Evolutionary conservation across 2,797 vertebrate genomes (phyloP), one percentile per base, ranked within the genome.

Genomic region (Micromesistius poutassou): DNA sequence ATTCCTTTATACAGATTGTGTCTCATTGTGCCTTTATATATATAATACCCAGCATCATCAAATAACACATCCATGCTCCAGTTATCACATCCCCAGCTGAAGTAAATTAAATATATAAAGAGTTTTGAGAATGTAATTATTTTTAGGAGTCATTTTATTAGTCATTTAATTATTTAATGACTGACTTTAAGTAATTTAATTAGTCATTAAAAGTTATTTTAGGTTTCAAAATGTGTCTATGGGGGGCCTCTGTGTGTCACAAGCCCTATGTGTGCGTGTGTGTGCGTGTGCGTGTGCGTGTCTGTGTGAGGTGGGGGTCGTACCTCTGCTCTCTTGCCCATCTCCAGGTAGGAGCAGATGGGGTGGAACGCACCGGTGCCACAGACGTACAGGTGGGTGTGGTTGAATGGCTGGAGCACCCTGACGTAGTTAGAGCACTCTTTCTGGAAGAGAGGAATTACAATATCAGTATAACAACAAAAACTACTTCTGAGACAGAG

Each of bases 361-460:
- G 98, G 98, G 91, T 99, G 97, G 87, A 98, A 99, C 82, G 98
- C 98, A 81, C 98, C 98, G 0, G 98, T 99, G 89, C 98, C 98
- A 30, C 98, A 99, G 86, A 96, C 95, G 0, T 98, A 99, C 88
- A 99, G 90, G 89, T 99, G 98, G 74, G 96, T 99, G 89, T 97
- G 96, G 91, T 99, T 99, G 87, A 94, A 98, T 28, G 93, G 84
- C 83, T 98, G 97, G 30, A 99, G 95, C 76, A 99, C 96, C 74
- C 97, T 95, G 89, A 99, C 96, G 92, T 97, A 99, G 94, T 99
- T 99, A 68, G 96, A 97, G 91, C 97, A 99, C 92, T 99, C 98
- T 92, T 94, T 98, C 98, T 99, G 90, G 83, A 91, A 91, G 68
- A 82, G 84, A 86, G 82, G 80, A 0, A 31, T 79, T 13, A 83